These are phyloP conservation scores for Timandra comae DNA, from an alignment of 2,888 invertebrate genomes.

Conservation along the genomic window DNA sequence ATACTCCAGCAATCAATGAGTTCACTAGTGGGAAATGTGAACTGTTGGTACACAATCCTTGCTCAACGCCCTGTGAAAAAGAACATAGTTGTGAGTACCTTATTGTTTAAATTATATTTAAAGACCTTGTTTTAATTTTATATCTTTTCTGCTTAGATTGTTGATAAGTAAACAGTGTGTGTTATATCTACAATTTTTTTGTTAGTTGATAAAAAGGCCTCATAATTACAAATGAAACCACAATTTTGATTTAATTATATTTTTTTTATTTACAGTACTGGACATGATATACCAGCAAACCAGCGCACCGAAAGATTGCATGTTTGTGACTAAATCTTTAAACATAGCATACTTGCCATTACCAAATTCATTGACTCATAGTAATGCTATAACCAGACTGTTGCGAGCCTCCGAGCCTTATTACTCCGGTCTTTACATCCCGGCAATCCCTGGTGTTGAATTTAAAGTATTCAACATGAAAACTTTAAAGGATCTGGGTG, in stretches of 20 bases:
- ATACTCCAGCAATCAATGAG: constrained; percentile 20
- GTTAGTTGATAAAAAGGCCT: no score
- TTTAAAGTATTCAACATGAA: constrained; percentile 51
- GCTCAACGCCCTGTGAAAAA: constrained; percentile 46
- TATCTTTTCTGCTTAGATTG: no score
- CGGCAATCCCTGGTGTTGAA: constrained; percentile 55
- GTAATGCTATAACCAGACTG: constrained; percentile 29
- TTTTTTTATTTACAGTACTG: constrained; percentile 49
- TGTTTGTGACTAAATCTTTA: constrained; percentile 46
- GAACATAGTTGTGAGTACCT: constrained; percentile 63
- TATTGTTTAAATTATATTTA: no score
- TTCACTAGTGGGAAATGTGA: constrained; percentile 35
- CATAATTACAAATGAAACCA: no score
- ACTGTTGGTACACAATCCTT: constrained; percentile 38
- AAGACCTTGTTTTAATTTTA: no score
- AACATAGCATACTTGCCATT: constrained; percentile 52
- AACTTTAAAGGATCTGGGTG: constrained; percentile 32
- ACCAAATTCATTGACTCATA: constrained; percentile 38
- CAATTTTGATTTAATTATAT: no score
- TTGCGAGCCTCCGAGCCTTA: constrained; percentile 29
- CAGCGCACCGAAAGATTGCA: constrained; percentile 51
- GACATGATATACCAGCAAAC: constrained; percentile 47
- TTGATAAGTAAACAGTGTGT: no score
- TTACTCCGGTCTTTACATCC: constrained; percentile 57
- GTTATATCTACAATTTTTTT: no score